Evolutionary conservation across 2,113 vertebrate species (phyloP), one percentile per base, ranked within the genome.

Genomic region (Datnioides undecimradiatus): DNA sequence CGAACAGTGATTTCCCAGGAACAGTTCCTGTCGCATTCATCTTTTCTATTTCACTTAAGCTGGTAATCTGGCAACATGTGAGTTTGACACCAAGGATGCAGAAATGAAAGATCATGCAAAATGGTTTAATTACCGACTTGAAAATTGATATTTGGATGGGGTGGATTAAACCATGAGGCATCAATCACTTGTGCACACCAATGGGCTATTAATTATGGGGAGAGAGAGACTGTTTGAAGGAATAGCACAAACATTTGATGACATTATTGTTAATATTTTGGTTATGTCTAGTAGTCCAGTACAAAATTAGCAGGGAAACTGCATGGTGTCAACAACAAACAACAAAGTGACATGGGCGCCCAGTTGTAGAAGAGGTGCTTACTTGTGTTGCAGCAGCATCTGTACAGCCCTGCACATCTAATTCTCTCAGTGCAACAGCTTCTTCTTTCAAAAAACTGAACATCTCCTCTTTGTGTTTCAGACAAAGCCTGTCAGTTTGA

Each of bases 391-490:
- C 27, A 57, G 7, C 38, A 58, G 29, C 13, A 49, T 29, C 33
- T 55, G 21, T 58, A 4, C 41, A 46, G 14, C 40, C 9, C 5
- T n/a, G 36, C 31, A 25, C n/a, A 59, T 72, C 31, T 19, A 9
- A 41, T 31, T 41, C 34, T 2, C 2, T 9, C 51, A 29, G 25
- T 8, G 27, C 59, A 62, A 11, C 59, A 63, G 11, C 33, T 17
- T 46, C 25, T 49, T n/a, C 17, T 51, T 19, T 29, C 12, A 48
- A 41, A 41, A 41, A 31, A 63, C 33, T 14, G 7, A 65, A 55
- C 58, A 34, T 41, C n/a, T 60, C 14, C 48, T 67, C 21, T 36
- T 34, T 23, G 31, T 66, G 12, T 34, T 68, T 68, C 46, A 49
- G 4, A 36, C 40, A 73, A 62, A 29, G 45, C 6, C 23, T n/a